Evolutionary conservation across 2,113 vertebrate genomes (phyloP), one percentile per base, ranked within the genome.

Genomic region (Clinocottus analis): DNA sequence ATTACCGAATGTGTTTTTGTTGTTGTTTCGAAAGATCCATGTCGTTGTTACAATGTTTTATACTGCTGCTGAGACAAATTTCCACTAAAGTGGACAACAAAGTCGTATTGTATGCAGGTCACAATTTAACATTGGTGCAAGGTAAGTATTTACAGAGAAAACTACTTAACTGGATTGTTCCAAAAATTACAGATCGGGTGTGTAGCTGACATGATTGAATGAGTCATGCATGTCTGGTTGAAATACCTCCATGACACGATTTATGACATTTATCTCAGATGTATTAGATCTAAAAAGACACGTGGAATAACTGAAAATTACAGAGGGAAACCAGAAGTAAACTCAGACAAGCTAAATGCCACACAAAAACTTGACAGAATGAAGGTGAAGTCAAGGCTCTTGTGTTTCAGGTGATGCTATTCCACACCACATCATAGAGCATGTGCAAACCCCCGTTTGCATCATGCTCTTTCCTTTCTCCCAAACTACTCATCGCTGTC

Each of bases 401-500:
- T 71, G 58, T 72, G 65, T 35, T 49, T 77, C 31, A 62, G 27
- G 25, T 45, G 79, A 79, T 69, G 58, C 29, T 47, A 14, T 66
- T 82, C 56, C 55, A 67, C 73, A 80, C 29, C 56, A 17, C 75
- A 86, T 72, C 77, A 68, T 71, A 31, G 53, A 77, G 68, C 21
- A 65, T 72, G 74, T 64, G 61, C 59, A 71, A 67, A 84, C 69
- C 71, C 67, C 62, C 43, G 56, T 62, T 79, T 70, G 69, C 75
- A 45, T 53, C 66, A 55, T 45, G 59, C 31, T 73, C 66, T 85
- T 14, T 65, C 68, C 33, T 84, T 65, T 75, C 60, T 81, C 31
- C 72, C 61, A 82, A 84, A 72, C 61, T 60, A 43, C 70, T 68
- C 51, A 80, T 89, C 62, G 73, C 63, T 83, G 76, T 81, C 43